Percentiles rank a stretch among this genome's conserved stretches.
Conservation (phyloP, 2,888 invertebrate species). For the Bombyx huttoni region DNA sequence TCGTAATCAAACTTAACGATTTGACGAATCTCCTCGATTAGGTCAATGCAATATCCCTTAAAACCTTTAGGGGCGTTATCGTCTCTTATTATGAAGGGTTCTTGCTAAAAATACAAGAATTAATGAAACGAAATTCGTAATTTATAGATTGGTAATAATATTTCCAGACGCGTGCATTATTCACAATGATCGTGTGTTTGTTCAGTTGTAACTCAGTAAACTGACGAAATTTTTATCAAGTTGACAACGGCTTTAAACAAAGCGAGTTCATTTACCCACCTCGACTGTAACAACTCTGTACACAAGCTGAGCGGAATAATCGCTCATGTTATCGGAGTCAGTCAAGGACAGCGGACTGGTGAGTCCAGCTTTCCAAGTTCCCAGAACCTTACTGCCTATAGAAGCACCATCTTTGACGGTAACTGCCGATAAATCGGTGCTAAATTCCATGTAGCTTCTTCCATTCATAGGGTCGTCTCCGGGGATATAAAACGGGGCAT, state of each 20-base stretch:
- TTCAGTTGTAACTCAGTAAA: conserved; percentile 44
- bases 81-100: conserved; percentile 85
- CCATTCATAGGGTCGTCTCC: conserved; percentile 78
- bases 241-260: conserved; percentile 38
- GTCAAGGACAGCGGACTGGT: conserved; percentile 76
- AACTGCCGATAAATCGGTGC: conserved; percentile 79
- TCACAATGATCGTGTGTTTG: conserved; percentile 31
- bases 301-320: conserved; percentile 85
- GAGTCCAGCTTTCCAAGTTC: conserved; percentile 85
- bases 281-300: conserved; percentile 89
- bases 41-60: conserved; percentile 94
- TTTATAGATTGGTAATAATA: conserved; percentile 4
- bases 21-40: conserved; percentile 88
- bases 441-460: conserved; percentile 81
- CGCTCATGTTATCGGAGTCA: conserved; percentile 77
- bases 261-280: conserved; percentile 73
- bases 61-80: conserved; percentile 76
- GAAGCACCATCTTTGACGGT: conserved; percentile 81
- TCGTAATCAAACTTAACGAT: conserved; percentile 93
- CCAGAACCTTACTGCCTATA: conserved; percentile 79
- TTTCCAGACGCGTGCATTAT: conserved; percentile 21
- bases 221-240: conserved; percentile 36
- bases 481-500: conserved; percentile 76
- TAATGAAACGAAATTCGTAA: background rate
- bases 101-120: conserved; percentile 72